Evolutionary conservation across 2,797 vertebrate genomes (phyloP), one percentile per base, ranked within the genome.

Genomic region (Scomberomorus guttatus): DNA sequence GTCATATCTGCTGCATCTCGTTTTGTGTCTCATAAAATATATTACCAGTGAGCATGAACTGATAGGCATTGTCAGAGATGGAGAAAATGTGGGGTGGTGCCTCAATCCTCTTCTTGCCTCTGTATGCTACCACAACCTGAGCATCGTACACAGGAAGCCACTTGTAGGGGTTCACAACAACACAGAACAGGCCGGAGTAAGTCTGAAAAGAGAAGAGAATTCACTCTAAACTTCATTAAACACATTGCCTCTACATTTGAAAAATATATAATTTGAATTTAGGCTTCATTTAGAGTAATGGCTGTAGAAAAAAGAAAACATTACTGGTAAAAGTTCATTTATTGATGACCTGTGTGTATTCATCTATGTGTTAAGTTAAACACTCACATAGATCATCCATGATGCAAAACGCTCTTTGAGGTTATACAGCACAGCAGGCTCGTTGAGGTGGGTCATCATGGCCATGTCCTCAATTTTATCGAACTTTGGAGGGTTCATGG

Each of bases 51-150:
- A 46, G 90, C 94, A 94, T 94, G 84, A 76, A 86, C 91, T 97
- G 96, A 86, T 97, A 97, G 72, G 96, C 96, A 0, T 96, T 97
- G 68, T 97, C 96, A 2, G 96, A 97, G 92, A 97, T 96, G 89
- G 96, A 97, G 7, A 88, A 90, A 76, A 90, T 90, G 64, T 90
- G 89, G 14, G 89, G 89, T 68, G 89, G 89, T 42, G 89, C 83
- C 70, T 90, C 89, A 79, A 95, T 34, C 34, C 89, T 87, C 82
- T 90, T 90, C 10, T 90, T 90, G 24, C 89, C 89, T 42, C 89
- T 90, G 78, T 90, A 90, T 54, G 72, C 83, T 0, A 0, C 52
- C 0, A 90, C 89, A 81, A 84, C 81, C n/a, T 48, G 3, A 70
- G 78, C 27, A 55, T 90, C 85, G 13, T 90, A 89, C 0, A 96